phyloP scores from a whole-genome alignment of 2,113 vertebrate genomes.

The Pteropus alecto region DNA sequence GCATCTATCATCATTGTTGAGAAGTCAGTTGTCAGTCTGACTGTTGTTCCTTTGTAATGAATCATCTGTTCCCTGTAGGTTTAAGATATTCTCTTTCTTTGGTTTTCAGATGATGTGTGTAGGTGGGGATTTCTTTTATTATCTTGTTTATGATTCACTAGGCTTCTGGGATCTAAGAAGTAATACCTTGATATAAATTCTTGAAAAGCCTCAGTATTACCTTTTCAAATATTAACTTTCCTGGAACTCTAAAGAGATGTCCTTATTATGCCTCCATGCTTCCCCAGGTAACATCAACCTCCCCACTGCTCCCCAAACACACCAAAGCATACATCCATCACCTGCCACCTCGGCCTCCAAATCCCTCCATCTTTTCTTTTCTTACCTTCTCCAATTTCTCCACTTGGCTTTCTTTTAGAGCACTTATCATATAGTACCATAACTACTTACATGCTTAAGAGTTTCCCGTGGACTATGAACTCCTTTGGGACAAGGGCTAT shows the following conservation, averaged over 20 bases:
- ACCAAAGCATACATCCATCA: neutral
- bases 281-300: neutral
- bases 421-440: neutral
- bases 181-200: neutral
- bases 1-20: accelerated
- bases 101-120: neutral
- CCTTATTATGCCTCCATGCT: neutral
- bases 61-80: neutral
- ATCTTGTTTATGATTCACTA: neutral
- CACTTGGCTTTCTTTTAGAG: neutral
- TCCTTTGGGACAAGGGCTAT: accelerated
- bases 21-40: neutral
- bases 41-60: neutral
- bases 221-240: neutral
- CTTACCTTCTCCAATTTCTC: neutral
- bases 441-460: neutral
- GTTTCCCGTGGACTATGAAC: neutral
- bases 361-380: neutral
- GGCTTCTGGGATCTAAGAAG: neutral
- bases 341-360: neutral
- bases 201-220: neutral
- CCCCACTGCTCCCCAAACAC: neutral
- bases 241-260: neutral
- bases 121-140: neutral
- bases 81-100: neutral